Conservation (phyloP, 1,140 invertebrate genomes). For the Drosophila tsacasi region DNA sequence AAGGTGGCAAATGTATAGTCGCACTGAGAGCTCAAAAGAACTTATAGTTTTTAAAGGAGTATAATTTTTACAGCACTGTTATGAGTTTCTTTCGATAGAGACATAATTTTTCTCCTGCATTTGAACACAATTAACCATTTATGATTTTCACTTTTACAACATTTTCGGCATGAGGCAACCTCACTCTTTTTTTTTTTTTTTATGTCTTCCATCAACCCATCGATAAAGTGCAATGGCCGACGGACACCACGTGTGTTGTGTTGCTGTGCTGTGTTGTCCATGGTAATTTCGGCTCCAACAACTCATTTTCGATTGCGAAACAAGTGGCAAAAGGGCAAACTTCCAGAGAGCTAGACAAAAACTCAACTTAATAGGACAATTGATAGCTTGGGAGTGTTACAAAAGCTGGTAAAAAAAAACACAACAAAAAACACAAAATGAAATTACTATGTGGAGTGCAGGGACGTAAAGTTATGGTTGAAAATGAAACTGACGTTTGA, state of each 20-base stretch:
- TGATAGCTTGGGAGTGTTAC: slow-evolving; percentile 59
- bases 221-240: slow-evolving; percentile 54
- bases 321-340: slow-evolving; percentile 61
- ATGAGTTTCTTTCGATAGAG: background rate
- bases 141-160: slow-evolving; percentile 76
- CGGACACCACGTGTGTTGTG: slow-evolving; percentile 45
- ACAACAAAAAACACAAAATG: slow-evolving; percentile 32
- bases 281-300: slow-evolving; percentile 47
- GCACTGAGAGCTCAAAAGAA: background rate
- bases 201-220: slow-evolving; percentile 30
- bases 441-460: slow-evolving; percentile 24
- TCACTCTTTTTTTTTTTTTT: background rate
- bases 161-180: slow-evolving; percentile 36
- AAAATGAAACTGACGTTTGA: slow-evolving; percentile 45
- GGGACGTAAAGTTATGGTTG: slow-evolving; percentile 9
- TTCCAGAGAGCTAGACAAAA: slow-evolving; percentile 39
- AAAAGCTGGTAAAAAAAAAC: slow-evolving; percentile 21
- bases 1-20: background rate
- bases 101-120: slow-evolving; percentile 28
- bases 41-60: background rate
- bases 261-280: slow-evolving; percentile 12
- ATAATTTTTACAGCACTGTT: background rate
- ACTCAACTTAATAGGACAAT: slow-evolving; percentile 52
- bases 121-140: slow-evolving; percentile 78
- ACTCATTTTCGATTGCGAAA: slow-evolving; percentile 65